Conservation (phyloP, 2,888 invertebrate species). For the Branchellion lobata region DNA sequence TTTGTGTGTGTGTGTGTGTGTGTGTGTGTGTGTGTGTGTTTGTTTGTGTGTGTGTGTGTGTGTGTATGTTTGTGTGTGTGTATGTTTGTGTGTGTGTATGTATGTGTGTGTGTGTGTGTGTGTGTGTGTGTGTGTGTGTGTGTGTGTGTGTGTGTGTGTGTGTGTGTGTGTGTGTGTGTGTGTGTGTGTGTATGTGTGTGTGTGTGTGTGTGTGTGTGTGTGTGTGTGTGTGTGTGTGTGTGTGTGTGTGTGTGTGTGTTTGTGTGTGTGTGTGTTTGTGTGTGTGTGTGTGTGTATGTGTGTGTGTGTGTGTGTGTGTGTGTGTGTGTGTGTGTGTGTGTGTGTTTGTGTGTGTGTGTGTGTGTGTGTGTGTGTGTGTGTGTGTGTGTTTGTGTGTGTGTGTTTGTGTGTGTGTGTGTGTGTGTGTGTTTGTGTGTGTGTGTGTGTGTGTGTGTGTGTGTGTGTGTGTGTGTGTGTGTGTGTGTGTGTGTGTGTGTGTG, state of each 20-base stretch:
- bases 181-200: conserved; percentile 8
- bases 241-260: too few relatives aligned
- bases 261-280: too few relatives aligned
- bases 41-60: background rate
- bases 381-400: background rate
- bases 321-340: conserved; percentile 1
- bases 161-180: conserved; percentile 13
- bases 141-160: conserved; percentile 9
- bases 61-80: too few relatives aligned
- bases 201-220: background rate
- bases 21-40: background rate
- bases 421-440: background rate
- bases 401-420: too few relatives aligned
- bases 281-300: background rate
- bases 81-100: conserved; percentile 5
- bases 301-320: background rate
- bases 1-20: too few relatives aligned
- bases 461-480: conserved; percentile 23
- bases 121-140: conserved; percentile 25
- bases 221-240: too few relatives aligned
- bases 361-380: background rate
- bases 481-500: conserved; percentile 20
- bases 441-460: conserved; percentile 13
- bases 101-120: conserved; percentile 11
- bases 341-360: too few relatives aligned